These are phyloP conservation scores for Meandrina meandrites DNA, from an alignment of 92 coral and sea anemone species.

Conservation along the genomic window DNA sequence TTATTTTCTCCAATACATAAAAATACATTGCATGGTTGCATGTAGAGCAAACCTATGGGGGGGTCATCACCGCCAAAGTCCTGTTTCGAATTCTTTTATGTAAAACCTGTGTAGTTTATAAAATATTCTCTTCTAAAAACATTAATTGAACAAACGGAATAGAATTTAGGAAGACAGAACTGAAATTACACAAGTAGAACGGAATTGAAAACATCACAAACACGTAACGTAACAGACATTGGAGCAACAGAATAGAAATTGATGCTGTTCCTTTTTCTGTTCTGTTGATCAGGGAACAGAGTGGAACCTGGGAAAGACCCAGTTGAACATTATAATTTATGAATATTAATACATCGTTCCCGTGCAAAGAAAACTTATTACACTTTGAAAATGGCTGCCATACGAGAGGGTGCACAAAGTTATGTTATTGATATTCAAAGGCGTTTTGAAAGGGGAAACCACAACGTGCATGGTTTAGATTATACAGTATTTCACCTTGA, in stretches of 20 bases:
- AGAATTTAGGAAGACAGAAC: too few species aligned
- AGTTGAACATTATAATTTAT: conserved; percentile 12
- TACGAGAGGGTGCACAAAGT: conserved; percentile 29
- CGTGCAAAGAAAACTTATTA: conserved; percentile 20
- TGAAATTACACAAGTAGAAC: too few species aligned
- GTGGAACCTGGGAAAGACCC: too few species aligned
- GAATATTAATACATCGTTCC: not conserved
- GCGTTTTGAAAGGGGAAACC: too few species aligned
- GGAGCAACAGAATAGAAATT: conserved; percentile 19
- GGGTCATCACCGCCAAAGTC: too few species aligned
- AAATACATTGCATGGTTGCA: too few species aligned
- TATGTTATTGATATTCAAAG: conserved; percentile 44
- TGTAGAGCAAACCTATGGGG: too few species aligned
- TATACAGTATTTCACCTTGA: too few species aligned
- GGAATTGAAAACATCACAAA: conserved; percentile 3
- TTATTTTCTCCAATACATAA: too few species aligned
- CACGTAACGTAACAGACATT: not conserved
- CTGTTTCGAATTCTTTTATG: not conserved
- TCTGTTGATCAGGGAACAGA: not conserved
- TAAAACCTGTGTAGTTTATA: conserved; percentile 4
- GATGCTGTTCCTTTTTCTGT: conserved; percentile 20
- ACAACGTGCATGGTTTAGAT: too few species aligned
- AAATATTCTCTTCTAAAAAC: not conserved
- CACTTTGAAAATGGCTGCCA: conserved; percentile 25
- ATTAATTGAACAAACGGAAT: too few species aligned